Percentiles rank a stretch among this genome's conserved stretches.
Evolutionary conservation across 2,888 invertebrate species (phyloP).

Genomic region (Pteria penguin): DNA sequence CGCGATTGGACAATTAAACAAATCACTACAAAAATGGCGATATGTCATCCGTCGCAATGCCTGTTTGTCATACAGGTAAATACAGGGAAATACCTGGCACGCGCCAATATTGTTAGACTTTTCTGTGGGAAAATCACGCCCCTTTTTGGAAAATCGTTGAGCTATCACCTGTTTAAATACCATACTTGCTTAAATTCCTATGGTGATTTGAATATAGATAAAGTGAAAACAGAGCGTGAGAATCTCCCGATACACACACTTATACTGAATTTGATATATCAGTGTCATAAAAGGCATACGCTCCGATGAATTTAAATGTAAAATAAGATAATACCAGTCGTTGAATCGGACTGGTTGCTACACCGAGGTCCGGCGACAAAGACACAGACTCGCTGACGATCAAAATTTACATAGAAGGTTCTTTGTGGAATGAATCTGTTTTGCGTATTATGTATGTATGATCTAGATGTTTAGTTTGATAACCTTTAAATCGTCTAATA

Average conservation of each 20-base stretch:
- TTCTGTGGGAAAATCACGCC: background rate
- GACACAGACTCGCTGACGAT: background rate
- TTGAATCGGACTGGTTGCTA: background rate
- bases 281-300: background rate
- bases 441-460: background rate
- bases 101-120: background rate
- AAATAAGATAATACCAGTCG: background rate
- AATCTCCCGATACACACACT: background rate
- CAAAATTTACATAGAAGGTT: background rate
- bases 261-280: background rate
- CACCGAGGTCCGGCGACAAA: background rate
- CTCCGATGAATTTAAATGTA: background rate
- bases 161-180: background rate
- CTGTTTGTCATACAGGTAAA: background rate
- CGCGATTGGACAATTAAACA: background rate
- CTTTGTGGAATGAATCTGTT: background rate
- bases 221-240: background rate
- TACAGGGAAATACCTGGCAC: background rate
- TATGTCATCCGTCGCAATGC: background rate
- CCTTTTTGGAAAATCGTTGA: background rate
- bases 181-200: background rate
- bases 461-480: background rate
- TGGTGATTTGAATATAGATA: background rate
- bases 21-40: background rate
- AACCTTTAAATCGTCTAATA: background rate